Percentiles rank a stretch among this genome's conserved stretches.
phyloP scores from a whole-genome alignment of 2,797 vertebrate species.

The Cossypha heuglini region DNA sequence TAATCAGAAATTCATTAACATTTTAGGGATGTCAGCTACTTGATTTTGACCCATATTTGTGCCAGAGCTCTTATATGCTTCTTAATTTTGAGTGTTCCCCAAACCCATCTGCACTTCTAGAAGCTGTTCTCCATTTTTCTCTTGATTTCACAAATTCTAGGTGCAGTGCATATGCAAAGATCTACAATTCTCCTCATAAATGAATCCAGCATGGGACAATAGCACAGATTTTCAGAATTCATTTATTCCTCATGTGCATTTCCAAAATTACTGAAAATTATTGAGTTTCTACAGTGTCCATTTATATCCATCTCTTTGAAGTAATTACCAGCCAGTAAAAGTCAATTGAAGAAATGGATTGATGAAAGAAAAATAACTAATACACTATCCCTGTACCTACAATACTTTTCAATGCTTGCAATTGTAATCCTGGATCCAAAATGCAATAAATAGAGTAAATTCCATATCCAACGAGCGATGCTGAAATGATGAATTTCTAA shows the following conservation, averaged over 20 bases:
- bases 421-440: background rate
- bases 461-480: rapidly evolving
- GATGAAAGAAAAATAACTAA: background rate
- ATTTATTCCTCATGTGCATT: background rate
- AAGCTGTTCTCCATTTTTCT: background rate
- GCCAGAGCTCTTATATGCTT: background rate
- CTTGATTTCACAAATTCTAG: background rate
- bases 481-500: background rate
- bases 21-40: background rate
- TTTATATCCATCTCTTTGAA: constrained; percentile 30
- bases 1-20: background rate
- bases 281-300: background rate
- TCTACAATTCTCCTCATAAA: background rate
- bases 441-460: background rate
- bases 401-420: background rate
- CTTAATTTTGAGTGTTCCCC: background rate
- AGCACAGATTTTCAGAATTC: background rate
- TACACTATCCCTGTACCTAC: background rate
- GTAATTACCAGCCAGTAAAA: background rate
- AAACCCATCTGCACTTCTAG: background rate
- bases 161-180: background rate
- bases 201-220: background rate
- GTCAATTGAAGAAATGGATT: background rate
- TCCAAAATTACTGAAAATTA: constrained; percentile 18
- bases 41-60: background rate